Evolutionary conservation across 2,888 invertebrate species (phyloP).

Genomic region (Theretra japonica): DNA sequence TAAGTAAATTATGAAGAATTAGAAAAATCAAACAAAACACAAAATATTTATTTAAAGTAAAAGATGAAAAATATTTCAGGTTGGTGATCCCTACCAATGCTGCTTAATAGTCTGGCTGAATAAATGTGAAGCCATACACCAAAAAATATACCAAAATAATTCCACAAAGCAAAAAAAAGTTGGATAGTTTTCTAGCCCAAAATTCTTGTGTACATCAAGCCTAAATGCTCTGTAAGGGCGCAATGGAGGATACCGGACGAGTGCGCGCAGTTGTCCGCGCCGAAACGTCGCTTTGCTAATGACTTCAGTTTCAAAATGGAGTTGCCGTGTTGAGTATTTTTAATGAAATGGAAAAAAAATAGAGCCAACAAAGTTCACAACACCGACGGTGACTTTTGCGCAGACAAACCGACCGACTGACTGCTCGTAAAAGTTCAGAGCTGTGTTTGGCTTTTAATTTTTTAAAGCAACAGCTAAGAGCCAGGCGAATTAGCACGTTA

Average conservation of each 20-base stretch:
- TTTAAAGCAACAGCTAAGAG: background rate
- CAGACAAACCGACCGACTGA: constrained; percentile 12
- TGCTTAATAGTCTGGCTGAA: too few relatives aligned
- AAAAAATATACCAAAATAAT: background rate
- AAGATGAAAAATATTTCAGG: too few relatives aligned
- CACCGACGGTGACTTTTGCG: constrained; percentile 18
- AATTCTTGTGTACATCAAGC: background rate
- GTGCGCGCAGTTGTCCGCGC: constrained; percentile 15
- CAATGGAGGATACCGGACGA: background rate
- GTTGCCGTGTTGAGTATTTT: constrained; percentile 21
- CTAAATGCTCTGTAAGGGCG: background rate
- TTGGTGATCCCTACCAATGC: too few relatives aligned
- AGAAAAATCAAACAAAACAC: too few relatives aligned
- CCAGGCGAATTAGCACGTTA: constrained; percentile 3
- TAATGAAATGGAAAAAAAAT: constrained; percentile 13
- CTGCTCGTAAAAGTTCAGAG: constrained; percentile 20
- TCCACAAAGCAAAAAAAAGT: background rate
- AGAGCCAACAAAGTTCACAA: background rate
- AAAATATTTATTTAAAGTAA: too few relatives aligned
- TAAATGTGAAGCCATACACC: too few relatives aligned
- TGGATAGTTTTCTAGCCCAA: background rate
- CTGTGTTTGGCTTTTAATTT: background rate
- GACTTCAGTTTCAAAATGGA: constrained; percentile 30
- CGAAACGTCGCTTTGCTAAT: constrained; percentile 30
- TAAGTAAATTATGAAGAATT: too few relatives aligned